Conservation (phyloP, 2,888 invertebrate genomes). For the Hecatera dysodea region DNA sequence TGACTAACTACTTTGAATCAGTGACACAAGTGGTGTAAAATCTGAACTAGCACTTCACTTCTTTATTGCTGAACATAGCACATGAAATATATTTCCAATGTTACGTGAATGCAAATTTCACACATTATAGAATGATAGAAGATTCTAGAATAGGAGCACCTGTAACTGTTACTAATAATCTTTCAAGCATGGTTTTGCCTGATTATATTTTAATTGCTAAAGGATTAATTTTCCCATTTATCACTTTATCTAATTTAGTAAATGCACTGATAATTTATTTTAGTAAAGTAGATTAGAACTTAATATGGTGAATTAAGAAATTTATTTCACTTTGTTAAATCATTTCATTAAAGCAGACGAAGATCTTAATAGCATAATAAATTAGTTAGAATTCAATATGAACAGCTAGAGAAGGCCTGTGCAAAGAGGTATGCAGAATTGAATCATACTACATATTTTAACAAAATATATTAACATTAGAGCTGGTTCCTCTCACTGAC, state of each 20-base stretch:
- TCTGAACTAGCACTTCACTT: background rate
- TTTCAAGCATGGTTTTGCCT: background rate
- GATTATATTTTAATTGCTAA: slow-evolving; percentile 32
- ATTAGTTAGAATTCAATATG: too few species aligned
- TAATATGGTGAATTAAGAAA: background rate
- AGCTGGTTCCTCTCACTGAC: too few species aligned
- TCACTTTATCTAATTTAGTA: slow-evolving; percentile 26
- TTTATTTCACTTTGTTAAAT: background rate
- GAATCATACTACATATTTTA: too few species aligned
- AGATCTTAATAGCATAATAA: background rate
- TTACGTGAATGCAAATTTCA: too few species aligned
- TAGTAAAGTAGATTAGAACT: slow-evolving; percentile 1
- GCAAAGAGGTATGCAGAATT: too few species aligned
- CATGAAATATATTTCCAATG: too few species aligned
- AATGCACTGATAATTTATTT: slow-evolving; percentile 21
- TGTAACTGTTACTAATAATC: too few species aligned
- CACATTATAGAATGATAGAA: background rate
- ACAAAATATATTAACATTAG: too few species aligned
- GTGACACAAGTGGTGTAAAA: background rate
- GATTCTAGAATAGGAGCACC: slow-evolving; percentile 1
- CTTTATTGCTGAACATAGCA: too few species aligned
- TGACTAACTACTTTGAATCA: background rate
- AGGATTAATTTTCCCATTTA: slow-evolving; percentile 36
- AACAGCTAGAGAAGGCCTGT: too few species aligned
- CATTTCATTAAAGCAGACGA: background rate